Evolutionary conservation across 2,113 vertebrate genomes (phyloP), one percentile per base, ranked within the genome.

Genomic region (Passer domesticus): DNA sequence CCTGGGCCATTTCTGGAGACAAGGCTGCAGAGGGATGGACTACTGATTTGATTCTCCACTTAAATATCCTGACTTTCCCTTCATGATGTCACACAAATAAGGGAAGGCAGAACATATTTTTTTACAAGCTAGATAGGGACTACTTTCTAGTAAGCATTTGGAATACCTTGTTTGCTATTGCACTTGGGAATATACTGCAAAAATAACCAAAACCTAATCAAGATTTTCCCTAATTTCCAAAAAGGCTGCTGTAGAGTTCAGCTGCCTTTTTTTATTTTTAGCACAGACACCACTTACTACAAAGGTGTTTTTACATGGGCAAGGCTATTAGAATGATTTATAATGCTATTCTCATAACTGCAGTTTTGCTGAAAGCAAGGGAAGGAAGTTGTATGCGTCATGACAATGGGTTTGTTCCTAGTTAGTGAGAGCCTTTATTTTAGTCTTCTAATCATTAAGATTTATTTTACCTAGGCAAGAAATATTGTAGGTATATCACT

Each of bases 241-340:
- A 87, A 83, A 50, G 33, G 41, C 80, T 85, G 27, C 60, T 93
- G 52, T 53, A 91, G 91, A 93, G 68, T 95, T 95, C 83, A 83
- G 90, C 60, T 93, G 83, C 64, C 64, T 83, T 58, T 91, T 79
- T 79, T 72, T 83, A 89, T 89, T 86, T 86, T 87, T 62, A 92
- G 81, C 50, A 91, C 53, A 92, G 80, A 27, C 3, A 7, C 41
- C 47, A 56, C 58, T 92, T 90, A 53, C 47, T 68, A 62, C 41
- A n/a, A 94, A 92, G 76, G 69, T 0, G 1, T 43, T 92, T 95
- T 95, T 84, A 78, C 58, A 82, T 85, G 77, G 78, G 83, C 73
- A 89, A 83, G 70, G 56, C 85, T 87, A 66, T 96, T 94, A 89
- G 63, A 90, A 86, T 95, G 91, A 96, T 97, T 96, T 92, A 95